Evolutionary conservation across 2,888 invertebrate species (phyloP), one percentile per base, ranked within the genome.

Genomic region (Melieria omissa): DNA sequence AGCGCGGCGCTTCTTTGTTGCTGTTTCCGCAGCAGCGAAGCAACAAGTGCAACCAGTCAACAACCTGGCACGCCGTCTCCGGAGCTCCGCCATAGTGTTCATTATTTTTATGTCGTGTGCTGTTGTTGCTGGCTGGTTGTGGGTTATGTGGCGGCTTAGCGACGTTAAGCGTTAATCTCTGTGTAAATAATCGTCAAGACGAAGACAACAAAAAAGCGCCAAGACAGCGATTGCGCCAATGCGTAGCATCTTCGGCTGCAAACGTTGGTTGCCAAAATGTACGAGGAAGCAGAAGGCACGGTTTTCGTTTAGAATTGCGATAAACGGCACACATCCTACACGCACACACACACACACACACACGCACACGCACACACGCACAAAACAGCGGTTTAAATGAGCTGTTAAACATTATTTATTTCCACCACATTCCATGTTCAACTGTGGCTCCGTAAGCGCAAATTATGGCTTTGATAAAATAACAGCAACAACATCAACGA

Each of bases 401-500:
- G 80, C 79, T 81, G 81, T 80, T 82, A 78, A 81, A 75, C 81
- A 76, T 45, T 68, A 68, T 71, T 65, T 29, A n/a, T 10, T 58
- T 10, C 16, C 68, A 55, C 41, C 16, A 7, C 29, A 76, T 29
- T 5, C 45, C 29, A 29, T 29, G 29, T 29, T 29, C 29, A 29
- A 29, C 29, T 29, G 29, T 29, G 29, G 3, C 29, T 29, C 29
- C 29, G 29, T 29, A 29, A 29, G 29, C 29, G 29, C 29, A 29
- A 29, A 29, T 29, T 29, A 29, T 29, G 29, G 29, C 58, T 46
- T 29, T 29, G 29, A 29, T 29, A 29, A 29, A 29, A 29, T 29
- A 29, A 29, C 29, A 29, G 3, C 29, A 10, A 60, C 65, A 64
- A 68, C 29, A 10, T 47, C 65, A 64, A 68, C 44, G 45, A 62